Evolutionary conservation across 2,797 vertebrate species (phyloP).

Genomic region (Sylvia borin): DNA sequence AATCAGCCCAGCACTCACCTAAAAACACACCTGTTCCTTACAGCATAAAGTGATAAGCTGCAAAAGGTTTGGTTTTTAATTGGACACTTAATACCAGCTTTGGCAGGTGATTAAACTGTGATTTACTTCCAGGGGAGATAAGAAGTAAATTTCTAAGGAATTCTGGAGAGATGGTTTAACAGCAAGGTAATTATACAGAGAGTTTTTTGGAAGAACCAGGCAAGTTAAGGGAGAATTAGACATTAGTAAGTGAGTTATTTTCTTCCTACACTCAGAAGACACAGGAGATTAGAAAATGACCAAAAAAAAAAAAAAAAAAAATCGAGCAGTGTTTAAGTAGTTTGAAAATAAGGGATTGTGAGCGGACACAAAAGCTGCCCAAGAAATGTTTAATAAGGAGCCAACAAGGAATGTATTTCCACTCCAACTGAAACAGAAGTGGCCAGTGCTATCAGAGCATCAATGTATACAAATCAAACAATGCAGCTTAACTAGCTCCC

Average conservation of each 20-base stretch:
- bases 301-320: not conserved
- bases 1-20: constrained; percentile 35
- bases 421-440: constrained; percentile 25
- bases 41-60: constrained; percentile 50
- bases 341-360: constrained; percentile 20
- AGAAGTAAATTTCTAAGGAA: constrained; percentile 59
- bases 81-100: constrained; percentile 66
- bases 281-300: constrained; percentile 24
- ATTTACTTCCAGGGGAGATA: constrained; percentile 69
- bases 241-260: constrained; percentile 30
- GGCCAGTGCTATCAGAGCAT: constrained; percentile 38
- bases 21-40: constrained; percentile 49
- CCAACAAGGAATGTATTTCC: constrained; percentile 16
- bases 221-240: not conserved
- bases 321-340: not conserved
- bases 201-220: not conserved
- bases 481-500: constrained; percentile 44
- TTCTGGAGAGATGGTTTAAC: constrained; percentile 44
- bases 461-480: constrained; percentile 55
- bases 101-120: constrained; percentile 66
- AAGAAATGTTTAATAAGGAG: not conserved
- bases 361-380: not conserved
- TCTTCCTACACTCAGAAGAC: constrained; percentile 2
- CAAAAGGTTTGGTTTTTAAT: constrained; percentile 61
- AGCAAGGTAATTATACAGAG: constrained; percentile 19